Percentiles rank a stretch among this genome's conserved stretches.
phyloP scores from a whole-genome alignment of 2,113 vertebrate genomes.

The Limnothrissa miodon region DNA sequence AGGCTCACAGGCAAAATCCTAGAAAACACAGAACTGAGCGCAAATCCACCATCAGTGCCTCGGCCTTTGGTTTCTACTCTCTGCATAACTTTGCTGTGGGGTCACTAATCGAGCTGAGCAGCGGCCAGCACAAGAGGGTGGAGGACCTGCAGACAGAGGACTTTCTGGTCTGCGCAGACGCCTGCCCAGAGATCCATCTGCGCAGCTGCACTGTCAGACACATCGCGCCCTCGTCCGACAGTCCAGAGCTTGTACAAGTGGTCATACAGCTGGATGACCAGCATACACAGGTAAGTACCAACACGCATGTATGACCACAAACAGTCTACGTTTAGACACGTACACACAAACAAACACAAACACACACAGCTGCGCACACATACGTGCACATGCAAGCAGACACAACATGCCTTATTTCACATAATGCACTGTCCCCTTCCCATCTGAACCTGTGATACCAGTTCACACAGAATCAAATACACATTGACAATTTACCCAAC shows the following conservation, averaged over 20 bases:
- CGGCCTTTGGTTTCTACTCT: slow-evolving; percentile 47
- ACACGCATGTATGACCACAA: background rate
- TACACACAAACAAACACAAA: background rate
- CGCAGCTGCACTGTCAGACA: slow-evolving; percentile 70
- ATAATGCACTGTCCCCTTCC: too few species aligned
- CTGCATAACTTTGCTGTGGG: slow-evolving; percentile 70
- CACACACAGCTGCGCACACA: background rate
- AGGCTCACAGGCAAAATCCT: slow-evolving; percentile 20
- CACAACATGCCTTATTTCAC: background rate
- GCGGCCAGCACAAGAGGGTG: slow-evolving; percentile 67
- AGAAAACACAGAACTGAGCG: slow-evolving; percentile 10
- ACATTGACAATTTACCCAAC: too few species aligned
- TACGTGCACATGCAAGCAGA: background rate
- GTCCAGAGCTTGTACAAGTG: slow-evolving; percentile 61
- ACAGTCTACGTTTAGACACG: background rate
- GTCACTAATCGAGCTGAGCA: slow-evolving; percentile 71
- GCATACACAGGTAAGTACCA: slow-evolving; percentile 62
- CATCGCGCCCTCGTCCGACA: slow-evolving; percentile 57
- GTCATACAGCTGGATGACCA: slow-evolving; percentile 67
- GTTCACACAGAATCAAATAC: too few species aligned
- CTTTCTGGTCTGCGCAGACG: slow-evolving; percentile 66
- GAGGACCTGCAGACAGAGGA: slow-evolving; percentile 74
- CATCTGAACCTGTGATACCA: too few species aligned
- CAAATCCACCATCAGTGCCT: slow-evolving; percentile 28
- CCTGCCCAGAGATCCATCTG: slow-evolving; percentile 68